These are phyloP conservation scores for Bubo blakistoni DNA, from an alignment of 2,113 vertebrate genomes.

Conservation along the genomic window DNA sequence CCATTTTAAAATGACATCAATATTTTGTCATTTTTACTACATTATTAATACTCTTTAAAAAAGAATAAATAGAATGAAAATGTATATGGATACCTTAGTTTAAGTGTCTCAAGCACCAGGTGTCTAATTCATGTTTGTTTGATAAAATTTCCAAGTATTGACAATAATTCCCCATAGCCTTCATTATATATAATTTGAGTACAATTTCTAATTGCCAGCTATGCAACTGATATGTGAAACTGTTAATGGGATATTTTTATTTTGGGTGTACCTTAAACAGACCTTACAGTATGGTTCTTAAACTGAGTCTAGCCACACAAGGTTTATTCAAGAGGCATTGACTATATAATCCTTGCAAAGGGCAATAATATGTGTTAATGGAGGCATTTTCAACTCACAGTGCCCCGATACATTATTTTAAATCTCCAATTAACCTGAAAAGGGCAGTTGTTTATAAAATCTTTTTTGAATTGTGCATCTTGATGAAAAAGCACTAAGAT, in stretches of 20 bases:
- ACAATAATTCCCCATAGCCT: neutral
- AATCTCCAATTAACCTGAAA: neutral
- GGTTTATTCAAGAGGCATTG: neutral
- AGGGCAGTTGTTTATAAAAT: neutral
- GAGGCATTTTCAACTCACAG: neutral
- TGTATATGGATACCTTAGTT: neutral
- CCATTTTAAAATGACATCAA: neutral
- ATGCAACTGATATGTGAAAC: neutral
- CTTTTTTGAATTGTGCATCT: neutral
- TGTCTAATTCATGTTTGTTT: conserved; percentile 16
- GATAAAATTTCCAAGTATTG: conserved; percentile 56
- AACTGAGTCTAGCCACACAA: neutral
- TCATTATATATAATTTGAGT: neutral
- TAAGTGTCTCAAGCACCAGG: neutral
- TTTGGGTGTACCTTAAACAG: neutral
- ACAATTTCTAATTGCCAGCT: neutral
- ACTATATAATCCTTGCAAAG: neutral
- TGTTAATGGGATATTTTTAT: neutral
- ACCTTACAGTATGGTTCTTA: neutral
- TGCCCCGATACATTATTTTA: neutral
- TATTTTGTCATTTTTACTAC: neutral
- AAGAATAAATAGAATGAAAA: neutral
- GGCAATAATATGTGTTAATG: neutral
- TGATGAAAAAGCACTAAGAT: neutral
- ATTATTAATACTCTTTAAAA: neutral